Base-by-base conservation (phyloP, 1,140 invertebrate species). In the Hetaerina americana region DNA sequence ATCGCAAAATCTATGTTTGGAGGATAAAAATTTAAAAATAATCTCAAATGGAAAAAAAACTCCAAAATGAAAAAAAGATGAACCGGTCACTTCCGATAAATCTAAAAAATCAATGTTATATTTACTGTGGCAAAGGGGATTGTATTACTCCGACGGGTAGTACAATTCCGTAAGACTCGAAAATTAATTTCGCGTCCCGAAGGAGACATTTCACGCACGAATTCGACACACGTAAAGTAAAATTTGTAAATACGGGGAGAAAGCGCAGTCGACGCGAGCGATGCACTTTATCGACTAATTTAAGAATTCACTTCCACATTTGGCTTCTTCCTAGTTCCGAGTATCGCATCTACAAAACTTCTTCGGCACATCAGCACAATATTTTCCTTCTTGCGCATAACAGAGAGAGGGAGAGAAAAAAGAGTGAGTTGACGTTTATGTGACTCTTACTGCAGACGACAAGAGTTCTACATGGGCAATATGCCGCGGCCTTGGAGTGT, bases 361-460 rank as follows among this genome's bases (percentile, higher is more conserved):
- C 2, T 57, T 57, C 40, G 3, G n/a, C n/a, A n/a, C n/a, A n/a
- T n/a, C n/a, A 12, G 40, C 40, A 40, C 70, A 67, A 72, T 68
- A 75, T 77, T 77, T 74, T 70, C 73, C 77, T 77, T 73, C 74
- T n/a, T 75, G 76, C 75, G 74, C 27, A n/a, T 70, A 12, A 27
- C 28, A 67, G 70, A 72, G 68, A 75, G 69, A 25, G 27, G 26
- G 31, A 66, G 25, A 27, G 27, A 27, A 27, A 69, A 67, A 31
- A 69, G 68, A 31, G n/a, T n/a, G n/a, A n/a, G n/a, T n/a, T n/a
- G n/a, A n/a, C n/a, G n/a, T n/a, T n/a, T n/a, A n/a, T n/a, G n/a
- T n/a, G n/a, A n/a, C n/a, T n/a, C n/a, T n/a, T n/a, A n/a, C n/a
- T n/a, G 40, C 40, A n/a, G 2, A 57, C 22, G 15, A 18, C 40